Conservation (phyloP, 2,797 vertebrate genomes). For the Alauda arvensis region DNA sequence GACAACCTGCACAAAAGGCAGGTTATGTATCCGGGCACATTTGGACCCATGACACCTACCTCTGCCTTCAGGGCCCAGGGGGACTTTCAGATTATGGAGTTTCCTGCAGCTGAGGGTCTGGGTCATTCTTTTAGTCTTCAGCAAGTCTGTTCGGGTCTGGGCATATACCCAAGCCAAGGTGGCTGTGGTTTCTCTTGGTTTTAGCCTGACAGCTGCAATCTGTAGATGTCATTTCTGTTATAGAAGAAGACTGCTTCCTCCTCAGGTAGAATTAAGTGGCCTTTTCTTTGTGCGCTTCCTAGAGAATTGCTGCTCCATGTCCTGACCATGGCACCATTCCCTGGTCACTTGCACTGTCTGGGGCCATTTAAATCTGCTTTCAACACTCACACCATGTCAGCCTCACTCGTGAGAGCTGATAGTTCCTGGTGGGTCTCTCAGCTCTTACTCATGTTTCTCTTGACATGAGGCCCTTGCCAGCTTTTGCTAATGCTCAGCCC, state of each 20-base stretch:
- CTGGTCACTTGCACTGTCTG: rapidly evolving
- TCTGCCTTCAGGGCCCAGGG: background rate
- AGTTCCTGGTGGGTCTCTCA: background rate
- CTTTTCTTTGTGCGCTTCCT: background rate
- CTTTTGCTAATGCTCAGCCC: background rate
- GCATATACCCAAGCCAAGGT: rapidly evolving
- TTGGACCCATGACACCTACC: background rate
- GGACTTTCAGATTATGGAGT: background rate
- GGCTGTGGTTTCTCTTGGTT: background rate
- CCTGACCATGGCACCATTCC: background rate
- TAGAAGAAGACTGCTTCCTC: background rate
- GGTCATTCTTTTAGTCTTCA: background rate
- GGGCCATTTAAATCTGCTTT: background rate
- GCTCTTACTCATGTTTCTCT: background rate
- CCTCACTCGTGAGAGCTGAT: background rate
- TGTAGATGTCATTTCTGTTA: background rate
- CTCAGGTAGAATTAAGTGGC: background rate
- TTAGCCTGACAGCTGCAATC: background rate
- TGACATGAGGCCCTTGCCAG: background rate
- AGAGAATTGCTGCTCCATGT: background rate
- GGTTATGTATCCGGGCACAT: background rate
- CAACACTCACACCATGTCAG: background rate
- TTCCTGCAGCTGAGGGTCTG: background rate
- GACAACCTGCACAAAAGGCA: background rate
- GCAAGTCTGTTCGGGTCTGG: background rate